Base-by-base conservation (phyloP, 2,888 invertebrate species). In the Anorthoa munda region DNA sequence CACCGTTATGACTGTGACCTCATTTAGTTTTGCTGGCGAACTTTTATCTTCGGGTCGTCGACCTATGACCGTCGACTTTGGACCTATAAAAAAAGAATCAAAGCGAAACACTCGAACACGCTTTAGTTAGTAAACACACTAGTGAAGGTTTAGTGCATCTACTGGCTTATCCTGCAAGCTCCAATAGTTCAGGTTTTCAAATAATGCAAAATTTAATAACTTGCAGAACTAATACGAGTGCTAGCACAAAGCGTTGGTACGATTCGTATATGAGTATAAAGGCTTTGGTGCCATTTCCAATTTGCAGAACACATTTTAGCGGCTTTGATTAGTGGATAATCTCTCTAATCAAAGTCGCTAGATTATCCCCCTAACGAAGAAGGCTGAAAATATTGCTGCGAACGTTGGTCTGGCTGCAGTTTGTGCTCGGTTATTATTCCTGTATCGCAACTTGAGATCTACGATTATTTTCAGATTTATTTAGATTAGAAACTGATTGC, bases 11-110 rank as follows among this genome's bases (percentile, higher is more conserved):
- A 74, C 75, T 61, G 68, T 61, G 66, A 74, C 75, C 75, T 73
- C 66, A 55, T 58, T 18, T 51, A 53, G 46, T 51, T 65, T 68
- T 66, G 70, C 21, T 66, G 70, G 69, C 60, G 48, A 48, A 68
- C 39, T 63, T 61, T 65, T 66, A 66, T 83, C 84, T 83, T 71
- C 83, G 11, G 58, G 58, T 64, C 61, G 80, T 55, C 39, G 67
- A 81, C n/a, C n/a, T n/a, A n/a, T n/a, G n/a, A n/a, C n/a, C n/a
- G n/a, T n/a, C n/a, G n/a, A 60, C 61, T 67, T 71, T 66, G 75
- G 46, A 83, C 71, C 83, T 77, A 69, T 65, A 71, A 78, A 71
- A 59, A 71, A 73, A 73, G 31, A 81, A 69, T 31, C 50, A 72
- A 77, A 74, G 76, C 63, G 55, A 70, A 58, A 70, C 61, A 65